Evolutionary conservation across 2,797 vertebrate genomes (phyloP), one percentile per base, ranked within the genome.

Genomic region (Chelidonichthys spinosus): DNA sequence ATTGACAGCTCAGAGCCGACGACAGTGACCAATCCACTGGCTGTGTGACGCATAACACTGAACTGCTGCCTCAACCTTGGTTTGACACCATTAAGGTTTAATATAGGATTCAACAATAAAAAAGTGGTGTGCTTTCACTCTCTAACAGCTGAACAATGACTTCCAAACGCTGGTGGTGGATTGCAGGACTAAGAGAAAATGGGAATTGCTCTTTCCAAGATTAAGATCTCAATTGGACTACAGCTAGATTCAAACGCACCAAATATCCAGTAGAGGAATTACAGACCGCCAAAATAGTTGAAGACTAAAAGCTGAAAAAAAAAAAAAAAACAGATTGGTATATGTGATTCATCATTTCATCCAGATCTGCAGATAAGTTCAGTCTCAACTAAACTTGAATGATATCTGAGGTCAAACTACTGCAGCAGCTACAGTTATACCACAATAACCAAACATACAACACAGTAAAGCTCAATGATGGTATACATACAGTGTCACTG

Each of bases 281-380:
- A 25, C 25, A 25, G 25, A 25, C 35, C 37, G 9, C 33, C 10
- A 17, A 18, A 72, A 60, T 7, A 37, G 11, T 11, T 40, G 7
- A 32, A 18, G 32, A 25, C 25, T 40, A 11, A 10, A 10, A 3
- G 47, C 54, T 58, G 55, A 6, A 52, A 62, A 43, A 42, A 13
- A 58, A 42, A 15, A 58, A 35, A 69, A 18, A 9, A 62, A 73
- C 44, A 63, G 11, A 59, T 46, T 11, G 11, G 37, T 39, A 25
- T 76, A 63, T 55, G 9, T 67, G 43, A 72, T 59, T 55, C 40
- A 58, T 69, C 68, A 62, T 81, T 86, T 73, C 64, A 59, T 74
- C 63, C 72, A 81, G 77, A 80, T 82, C 76, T 73, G 74, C 75
- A 79, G 64, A 73, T 74, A 53, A 33, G 49, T 63, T 81, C 67